A percentile compares a stretch with the other conserved stretches of the same genome.
Conservation (phyloP, 2,888 invertebrate genomes). For the Pediacus dermestoides region DNA sequence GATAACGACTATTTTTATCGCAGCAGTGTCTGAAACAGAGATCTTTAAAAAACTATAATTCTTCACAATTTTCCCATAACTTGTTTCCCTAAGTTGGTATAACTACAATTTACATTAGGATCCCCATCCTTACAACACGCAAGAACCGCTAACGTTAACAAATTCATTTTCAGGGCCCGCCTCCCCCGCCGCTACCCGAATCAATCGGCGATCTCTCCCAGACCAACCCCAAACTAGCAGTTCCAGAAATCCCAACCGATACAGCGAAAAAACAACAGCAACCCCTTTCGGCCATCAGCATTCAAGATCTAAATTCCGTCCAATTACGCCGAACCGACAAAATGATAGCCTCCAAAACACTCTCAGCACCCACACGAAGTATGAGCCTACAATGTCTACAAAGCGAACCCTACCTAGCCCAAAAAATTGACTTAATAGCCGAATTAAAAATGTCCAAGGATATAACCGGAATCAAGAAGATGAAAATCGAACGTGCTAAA, state of each 20-base stretch:
- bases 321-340: constrained; percentile 72
- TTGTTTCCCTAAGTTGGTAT: too few species aligned
- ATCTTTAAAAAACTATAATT: too few species aligned
- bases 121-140: too few species aligned
- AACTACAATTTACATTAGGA: too few species aligned
- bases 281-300: constrained; percentile 82
- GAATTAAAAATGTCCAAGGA: constrained; percentile 90
- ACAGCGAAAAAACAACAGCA: constrained; percentile 59
- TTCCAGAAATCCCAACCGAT: constrained; percentile 19
- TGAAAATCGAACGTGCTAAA: constrained; percentile 86
- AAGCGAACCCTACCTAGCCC: constrained; percentile 68
- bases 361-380: constrained; percentile 75
- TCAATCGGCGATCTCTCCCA: constrained; percentile 28
- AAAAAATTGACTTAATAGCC: constrained; percentile 84
- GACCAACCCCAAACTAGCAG: constrained; percentile 18
- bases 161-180: constrained; percentile 51
- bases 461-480: constrained; percentile 87
- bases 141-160: too few species aligned
- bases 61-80: too few species aligned
- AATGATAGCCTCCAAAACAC: constrained; percentile 73
- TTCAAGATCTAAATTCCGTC: constrained; percentile 82
- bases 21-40: too few species aligned
- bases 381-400: constrained; percentile 72
- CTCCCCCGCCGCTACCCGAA: constrained; percentile 52
- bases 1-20: too few species aligned